A percentile compares a stretch with the other conserved stretches of the same genome.
These are phyloP conservation scores for Ditylenchus weischeri DNA, from an alignment of 2,888 invertebrate genomes.

Conservation along the genomic window DNA sequence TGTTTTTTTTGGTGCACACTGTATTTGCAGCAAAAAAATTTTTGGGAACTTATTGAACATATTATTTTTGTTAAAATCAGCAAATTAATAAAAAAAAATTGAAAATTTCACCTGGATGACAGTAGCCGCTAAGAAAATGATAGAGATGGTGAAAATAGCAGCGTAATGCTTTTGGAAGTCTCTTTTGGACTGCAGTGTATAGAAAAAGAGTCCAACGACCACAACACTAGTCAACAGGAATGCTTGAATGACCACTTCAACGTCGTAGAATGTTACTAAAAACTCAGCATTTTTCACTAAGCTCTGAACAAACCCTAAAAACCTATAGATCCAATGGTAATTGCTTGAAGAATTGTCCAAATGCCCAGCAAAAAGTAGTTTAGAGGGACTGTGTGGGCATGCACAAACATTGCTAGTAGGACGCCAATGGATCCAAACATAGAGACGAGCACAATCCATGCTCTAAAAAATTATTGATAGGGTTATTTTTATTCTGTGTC, in stretches of 20 bases:
- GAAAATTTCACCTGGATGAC: constrained; percentile 64
- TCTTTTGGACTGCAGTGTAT: constrained; percentile 78
- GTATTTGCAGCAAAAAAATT: too few species aligned
- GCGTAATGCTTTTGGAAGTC: constrained; percentile 75
- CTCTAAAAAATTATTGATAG: constrained; percentile 55
- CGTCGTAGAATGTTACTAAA: constrained; percentile 74
- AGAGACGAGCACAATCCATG: constrained; percentile 61
- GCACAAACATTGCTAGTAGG: constrained; percentile 71
- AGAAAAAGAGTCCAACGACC: constrained; percentile 73
- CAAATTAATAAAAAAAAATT: not conserved
- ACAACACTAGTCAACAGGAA: constrained; percentile 74
- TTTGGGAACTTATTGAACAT: too few species aligned
- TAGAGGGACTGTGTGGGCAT: constrained; percentile 74
- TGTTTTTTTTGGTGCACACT: too few species aligned
- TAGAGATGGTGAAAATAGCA: constrained; percentile 60
- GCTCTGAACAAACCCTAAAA: not conserved
- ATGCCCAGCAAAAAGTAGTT: constrained; percentile 74
- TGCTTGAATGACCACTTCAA: constrained; percentile 74
- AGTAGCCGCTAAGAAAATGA: constrained; percentile 70
- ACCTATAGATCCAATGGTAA: constrained; percentile 73
- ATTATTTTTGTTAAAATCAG: too few species aligned
- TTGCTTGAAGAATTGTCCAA: constrained; percentile 78
- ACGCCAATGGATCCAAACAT: constrained; percentile 67
- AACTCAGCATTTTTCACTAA: constrained; percentile 6
- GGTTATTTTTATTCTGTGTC: too few species aligned